Conservation (phyloP, 2,113 vertebrate genomes). For the Atherinomorus stipes region DNA sequence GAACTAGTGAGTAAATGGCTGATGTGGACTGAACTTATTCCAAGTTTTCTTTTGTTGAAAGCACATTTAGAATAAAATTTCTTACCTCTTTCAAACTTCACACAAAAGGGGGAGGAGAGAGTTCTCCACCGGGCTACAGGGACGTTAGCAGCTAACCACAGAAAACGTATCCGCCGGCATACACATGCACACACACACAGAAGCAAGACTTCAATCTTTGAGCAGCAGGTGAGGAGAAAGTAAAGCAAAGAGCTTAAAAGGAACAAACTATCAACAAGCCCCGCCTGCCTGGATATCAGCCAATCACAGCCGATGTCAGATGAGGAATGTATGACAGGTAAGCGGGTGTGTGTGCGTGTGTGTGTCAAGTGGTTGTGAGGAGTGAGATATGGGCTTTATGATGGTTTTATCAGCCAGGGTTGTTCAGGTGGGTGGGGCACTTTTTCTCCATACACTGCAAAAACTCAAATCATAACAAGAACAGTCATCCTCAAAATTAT, state of each 20-base stretch:
- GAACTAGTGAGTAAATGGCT: slow-evolving; percentile 17
- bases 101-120: slow-evolving; percentile 19
- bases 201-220: slow-evolving; percentile 6
- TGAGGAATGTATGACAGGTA: slow-evolving; percentile 57
- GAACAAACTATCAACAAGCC: slow-evolving; percentile 37
- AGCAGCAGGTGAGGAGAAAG: slow-evolving; percentile 50
- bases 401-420: slow-evolving; percentile 18
- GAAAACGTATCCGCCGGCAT: background rate
- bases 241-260: slow-evolving; percentile 4
- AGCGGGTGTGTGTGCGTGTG: slow-evolving; percentile 23
- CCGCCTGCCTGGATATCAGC: slow-evolving; percentile 27
- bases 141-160: slow-evolving; percentile 16
- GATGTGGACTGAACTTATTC: slow-evolving; percentile 8
- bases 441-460: background rate
- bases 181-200: slow-evolving; percentile 12
- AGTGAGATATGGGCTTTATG: slow-evolving; percentile 19
- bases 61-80: slow-evolving; percentile 5
- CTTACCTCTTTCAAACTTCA: slow-evolving; percentile 54
- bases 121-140: background rate
- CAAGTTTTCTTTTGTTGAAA: background rate
- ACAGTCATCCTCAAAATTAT: too few relatives aligned
- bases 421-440: background rate
- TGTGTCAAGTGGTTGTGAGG: slow-evolving; percentile 1
- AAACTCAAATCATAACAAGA: too few relatives aligned
- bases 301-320: slow-evolving; percentile 53